Conservation (phyloP, 2,797 vertebrate genomes). For the Tinamus major region DNA sequence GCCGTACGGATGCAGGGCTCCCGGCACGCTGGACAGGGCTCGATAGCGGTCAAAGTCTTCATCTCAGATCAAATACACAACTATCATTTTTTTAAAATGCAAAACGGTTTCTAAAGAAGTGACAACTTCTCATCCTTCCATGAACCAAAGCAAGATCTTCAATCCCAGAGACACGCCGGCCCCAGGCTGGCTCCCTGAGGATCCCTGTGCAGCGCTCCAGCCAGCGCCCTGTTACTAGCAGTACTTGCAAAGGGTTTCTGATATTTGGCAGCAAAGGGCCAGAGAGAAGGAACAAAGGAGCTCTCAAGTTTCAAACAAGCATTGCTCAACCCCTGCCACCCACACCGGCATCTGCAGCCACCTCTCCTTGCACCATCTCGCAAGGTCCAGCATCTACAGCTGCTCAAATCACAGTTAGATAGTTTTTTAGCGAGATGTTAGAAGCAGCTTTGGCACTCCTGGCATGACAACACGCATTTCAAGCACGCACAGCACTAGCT, state of each 20-base stretch:
- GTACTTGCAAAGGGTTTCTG: neutral
- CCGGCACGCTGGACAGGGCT: neutral
- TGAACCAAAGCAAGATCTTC: neutral
- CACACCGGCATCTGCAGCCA: neutral
- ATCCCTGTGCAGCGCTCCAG: fast-evolving
- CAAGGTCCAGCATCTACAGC: neutral
- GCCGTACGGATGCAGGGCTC: neutral
- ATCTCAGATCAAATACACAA: neutral
- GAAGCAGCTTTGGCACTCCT: neutral
- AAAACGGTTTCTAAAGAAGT: neutral
- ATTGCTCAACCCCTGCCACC: neutral
- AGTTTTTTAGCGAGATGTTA: neutral
- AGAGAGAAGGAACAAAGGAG: neutral
- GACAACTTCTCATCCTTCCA: neutral
- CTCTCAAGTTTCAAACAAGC: neutral
- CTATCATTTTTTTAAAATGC: neutral
- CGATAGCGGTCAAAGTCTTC: neutral
- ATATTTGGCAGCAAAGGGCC: neutral
- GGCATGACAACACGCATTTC: neutral
- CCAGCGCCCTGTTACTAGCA: fast-evolving
- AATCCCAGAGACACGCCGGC: neutral
- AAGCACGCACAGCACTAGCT: fast-evolving
- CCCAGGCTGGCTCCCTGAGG: neutral
- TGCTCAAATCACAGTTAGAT: neutral
- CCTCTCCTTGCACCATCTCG: neutral